Conservation (phyloP, 2,113 vertebrate species). For the Neopipo cinnamomea region DNA sequence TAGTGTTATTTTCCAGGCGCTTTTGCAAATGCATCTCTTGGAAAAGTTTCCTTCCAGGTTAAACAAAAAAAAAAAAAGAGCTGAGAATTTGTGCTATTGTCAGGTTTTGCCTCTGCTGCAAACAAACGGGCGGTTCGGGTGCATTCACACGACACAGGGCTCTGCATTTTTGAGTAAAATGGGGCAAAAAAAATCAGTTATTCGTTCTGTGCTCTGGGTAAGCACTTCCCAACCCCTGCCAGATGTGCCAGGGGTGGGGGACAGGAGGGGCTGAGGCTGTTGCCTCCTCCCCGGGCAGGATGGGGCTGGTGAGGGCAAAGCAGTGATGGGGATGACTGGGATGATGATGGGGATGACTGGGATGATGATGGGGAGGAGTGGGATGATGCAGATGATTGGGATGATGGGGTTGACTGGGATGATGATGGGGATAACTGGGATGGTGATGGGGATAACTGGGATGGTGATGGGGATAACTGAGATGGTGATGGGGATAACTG, state of each 20-base stretch:
- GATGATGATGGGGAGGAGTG: not conserved
- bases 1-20: not conserved
- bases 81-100: not conserved
- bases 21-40: not conserved
- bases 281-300: not conserved
- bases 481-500: not conserved
- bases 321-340: not conserved
- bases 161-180: not conserved
- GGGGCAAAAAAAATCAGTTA: not conserved
- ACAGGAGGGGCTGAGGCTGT: not conserved
- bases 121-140: not conserved
- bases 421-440: not conserved
- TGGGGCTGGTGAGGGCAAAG: not conserved
- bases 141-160: not conserved
- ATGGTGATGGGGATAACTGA: not conserved
- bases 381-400: not conserved
- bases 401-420: not conserved
- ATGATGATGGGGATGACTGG: not conserved
- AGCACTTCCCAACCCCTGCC: not conserved
- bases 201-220: not conserved
- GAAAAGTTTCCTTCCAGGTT: not conserved
- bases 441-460: not conserved
- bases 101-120: not conserved
- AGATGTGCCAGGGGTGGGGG: not conserved
- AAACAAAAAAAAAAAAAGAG: not conserved